Evolutionary conservation across 2,888 invertebrate genomes (phyloP).

Genomic region (Scelioninae gen. 1): DNA sequence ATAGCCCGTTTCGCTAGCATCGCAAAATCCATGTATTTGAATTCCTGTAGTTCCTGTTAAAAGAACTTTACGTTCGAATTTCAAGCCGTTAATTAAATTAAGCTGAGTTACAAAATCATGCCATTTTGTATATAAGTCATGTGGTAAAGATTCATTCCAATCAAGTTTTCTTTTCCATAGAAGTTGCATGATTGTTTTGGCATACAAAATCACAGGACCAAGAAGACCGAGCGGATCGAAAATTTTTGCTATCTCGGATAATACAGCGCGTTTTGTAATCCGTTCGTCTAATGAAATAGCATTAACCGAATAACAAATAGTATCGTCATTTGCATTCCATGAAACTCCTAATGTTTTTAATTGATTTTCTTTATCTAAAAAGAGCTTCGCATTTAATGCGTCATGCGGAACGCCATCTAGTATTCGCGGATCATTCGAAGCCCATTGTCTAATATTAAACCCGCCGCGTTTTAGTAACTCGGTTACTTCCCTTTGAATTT

Average conservation of each 20-base stretch:
- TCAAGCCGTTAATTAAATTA: slow-evolving; percentile 48
- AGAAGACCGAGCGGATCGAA: slow-evolving; percentile 73
- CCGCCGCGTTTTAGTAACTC: too few species aligned
- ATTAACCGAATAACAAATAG: too few species aligned
- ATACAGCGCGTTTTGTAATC: slow-evolving; percentile 64
- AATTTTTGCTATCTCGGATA: slow-evolving; percentile 71
- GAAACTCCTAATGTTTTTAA: too few species aligned
- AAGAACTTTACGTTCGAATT: slow-evolving; percentile 50
- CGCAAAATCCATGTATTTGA: neutral
- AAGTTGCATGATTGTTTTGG: slow-evolving; percentile 71
- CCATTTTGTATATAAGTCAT: slow-evolving; percentile 62
- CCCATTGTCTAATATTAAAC: too few species aligned
- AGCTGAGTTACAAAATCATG: slow-evolving; percentile 57
- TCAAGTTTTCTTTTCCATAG: slow-evolving; percentile 70
- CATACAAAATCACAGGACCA: slow-evolving; percentile 67
- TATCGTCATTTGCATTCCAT: too few species aligned
- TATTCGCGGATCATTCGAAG: too few species aligned
- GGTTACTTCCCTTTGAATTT: too few species aligned
- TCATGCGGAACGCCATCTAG: too few species aligned
- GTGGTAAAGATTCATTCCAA: slow-evolving; percentile 71
- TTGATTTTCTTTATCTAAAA: too few species aligned
- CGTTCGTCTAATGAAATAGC: too few species aligned
- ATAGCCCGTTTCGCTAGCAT: slow-evolving; percentile 67
- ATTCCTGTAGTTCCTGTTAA: neutral
- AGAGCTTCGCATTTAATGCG: too few species aligned